Percentiles rank a stretch among this genome's conserved stretches.
Conservation (phyloP, 2,888 invertebrate genomes). For the Amphipoea oculea region DNA sequence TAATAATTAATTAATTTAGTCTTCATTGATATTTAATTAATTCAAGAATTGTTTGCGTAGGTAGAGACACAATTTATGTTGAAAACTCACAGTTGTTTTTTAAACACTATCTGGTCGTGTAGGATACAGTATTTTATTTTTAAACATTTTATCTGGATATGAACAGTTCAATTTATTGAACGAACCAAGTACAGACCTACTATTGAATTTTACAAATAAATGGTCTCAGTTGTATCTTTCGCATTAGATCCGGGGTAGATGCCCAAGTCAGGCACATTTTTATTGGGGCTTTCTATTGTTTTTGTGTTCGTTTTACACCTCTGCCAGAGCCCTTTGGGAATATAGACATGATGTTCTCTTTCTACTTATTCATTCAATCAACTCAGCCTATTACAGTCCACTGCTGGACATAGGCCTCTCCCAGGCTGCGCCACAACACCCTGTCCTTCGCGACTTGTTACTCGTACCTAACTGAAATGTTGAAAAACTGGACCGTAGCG, state of each 20-base stretch:
- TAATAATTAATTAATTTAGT: not conserved
- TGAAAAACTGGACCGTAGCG: not conserved
- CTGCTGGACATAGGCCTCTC: too few relatives aligned
- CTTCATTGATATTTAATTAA: not conserved
- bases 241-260: not conserved
- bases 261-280: too few relatives aligned
- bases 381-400: too few relatives aligned
- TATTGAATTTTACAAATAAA: not conserved
- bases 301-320: not conserved
- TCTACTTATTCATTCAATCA: too few relatives aligned
- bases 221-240: not conserved
- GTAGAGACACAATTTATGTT: not conserved
- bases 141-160: slow-evolving; percentile 36
- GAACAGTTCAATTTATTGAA: slow-evolving; percentile 1
- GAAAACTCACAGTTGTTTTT: not conserved
- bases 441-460: not conserved
- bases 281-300: not conserved
- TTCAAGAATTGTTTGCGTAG: not conserved
- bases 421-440: not conserved
- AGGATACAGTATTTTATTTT: slow-evolving; percentile 40
- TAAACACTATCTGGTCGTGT: slow-evolving; percentile 15
- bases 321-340: not conserved
- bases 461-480: not conserved
- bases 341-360: not conserved
- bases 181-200: not conserved